These are phyloP conservation scores for Sprattus sprattus DNA, from an alignment of 2,113 vertebrate genomes.

Conservation along the genomic window DNA sequence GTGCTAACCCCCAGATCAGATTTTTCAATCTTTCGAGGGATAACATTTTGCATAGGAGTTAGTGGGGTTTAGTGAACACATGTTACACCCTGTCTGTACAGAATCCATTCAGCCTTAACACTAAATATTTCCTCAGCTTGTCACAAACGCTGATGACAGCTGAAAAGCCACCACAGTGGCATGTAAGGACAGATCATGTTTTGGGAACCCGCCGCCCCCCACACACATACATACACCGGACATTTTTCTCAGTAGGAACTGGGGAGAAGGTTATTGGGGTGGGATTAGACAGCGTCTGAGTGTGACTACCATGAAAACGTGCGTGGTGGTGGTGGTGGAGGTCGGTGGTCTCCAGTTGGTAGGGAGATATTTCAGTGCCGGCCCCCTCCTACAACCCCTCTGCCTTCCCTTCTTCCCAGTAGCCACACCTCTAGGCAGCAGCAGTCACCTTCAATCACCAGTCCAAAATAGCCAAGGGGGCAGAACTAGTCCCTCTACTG, in stretches of 20 bases:
- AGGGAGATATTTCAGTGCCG: conserved; percentile 67
- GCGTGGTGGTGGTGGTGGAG: conserved; percentile 37
- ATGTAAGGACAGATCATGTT: neutral
- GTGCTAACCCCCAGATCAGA: neutral
- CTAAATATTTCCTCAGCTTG: neutral
- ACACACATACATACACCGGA: neutral
- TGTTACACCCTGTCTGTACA: neutral
- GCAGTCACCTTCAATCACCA: conserved; percentile 77
- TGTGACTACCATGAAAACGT: neutral
- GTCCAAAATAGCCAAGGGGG: conserved; percentile 84
- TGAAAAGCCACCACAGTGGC: neutral
- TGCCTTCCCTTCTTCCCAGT: conserved; percentile 26
- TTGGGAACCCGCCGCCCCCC: neutral
- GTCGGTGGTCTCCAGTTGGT: conserved; percentile 59
- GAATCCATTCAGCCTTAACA: neutral
- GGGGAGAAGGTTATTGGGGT: conserved; percentile 23
- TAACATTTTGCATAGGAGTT: neutral
- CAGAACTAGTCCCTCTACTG: conserved; percentile 61
- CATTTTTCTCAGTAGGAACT: conserved; percentile 19
- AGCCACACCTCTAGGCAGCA: conserved; percentile 59
- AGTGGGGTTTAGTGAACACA: neutral
- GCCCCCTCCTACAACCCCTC: conserved; percentile 37
- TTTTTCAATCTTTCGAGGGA: neutral
- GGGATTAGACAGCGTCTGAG: conserved; percentile 39
- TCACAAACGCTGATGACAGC: conserved; percentile 11